phyloP scores from a whole-genome alignment of 2,113 vertebrate species.

The Scytalopus superciliaris region DNA sequence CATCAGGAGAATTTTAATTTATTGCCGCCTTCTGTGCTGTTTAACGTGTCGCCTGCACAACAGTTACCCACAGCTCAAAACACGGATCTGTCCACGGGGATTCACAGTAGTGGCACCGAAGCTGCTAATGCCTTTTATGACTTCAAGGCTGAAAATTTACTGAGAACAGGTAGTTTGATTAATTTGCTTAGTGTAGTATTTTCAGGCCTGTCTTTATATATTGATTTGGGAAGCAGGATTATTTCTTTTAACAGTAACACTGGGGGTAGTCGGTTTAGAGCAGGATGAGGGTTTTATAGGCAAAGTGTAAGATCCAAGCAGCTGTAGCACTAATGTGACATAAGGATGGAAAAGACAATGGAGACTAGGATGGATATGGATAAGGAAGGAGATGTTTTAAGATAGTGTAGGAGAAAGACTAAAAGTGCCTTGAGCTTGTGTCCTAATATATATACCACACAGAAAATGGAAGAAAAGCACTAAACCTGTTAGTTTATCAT shows the following conservation, averaged over 20 bases:
- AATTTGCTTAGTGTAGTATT: background rate
- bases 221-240: background rate
- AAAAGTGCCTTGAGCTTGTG: background rate
- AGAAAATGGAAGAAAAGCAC: background rate
- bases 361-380: background rate
- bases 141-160: background rate
- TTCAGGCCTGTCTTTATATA: background rate
- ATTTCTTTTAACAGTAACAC: background rate
- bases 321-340: background rate
- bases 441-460: rapidly evolving
- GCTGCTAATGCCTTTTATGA: background rate
- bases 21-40: background rate
- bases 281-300: background rate
- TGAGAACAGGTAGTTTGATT: background rate
- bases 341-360: background rate
- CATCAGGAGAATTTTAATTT: background rate
- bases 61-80: background rate
- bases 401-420: background rate
- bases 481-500: background rate
- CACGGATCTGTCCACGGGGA: background rate
- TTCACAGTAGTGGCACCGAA: background rate
- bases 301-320: background rate
- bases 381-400: background rate
- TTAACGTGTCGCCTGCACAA: background rate
- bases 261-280: background rate